Base-by-base conservation (phyloP, 2,888 invertebrate genomes). In the Timema cristinae region DNA sequence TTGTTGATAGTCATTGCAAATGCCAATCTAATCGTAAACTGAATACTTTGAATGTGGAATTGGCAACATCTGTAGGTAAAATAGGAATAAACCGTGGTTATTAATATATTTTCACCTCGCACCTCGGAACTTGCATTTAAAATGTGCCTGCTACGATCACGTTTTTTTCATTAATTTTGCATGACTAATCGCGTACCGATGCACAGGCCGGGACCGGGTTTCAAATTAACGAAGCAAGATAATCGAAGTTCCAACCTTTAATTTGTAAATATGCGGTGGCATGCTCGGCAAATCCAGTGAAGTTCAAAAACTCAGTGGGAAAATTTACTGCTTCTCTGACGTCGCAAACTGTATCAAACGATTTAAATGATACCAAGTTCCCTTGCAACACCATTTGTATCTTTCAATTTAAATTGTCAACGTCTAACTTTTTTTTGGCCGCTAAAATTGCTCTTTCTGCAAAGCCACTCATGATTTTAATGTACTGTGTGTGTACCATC, bases 391-490 rank as follows among this genome's bases (percentile, higher is more conserved):
- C 9, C 11, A 66, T 70, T 70, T 66, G 72, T 67, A 72, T 70
- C 1, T 7, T 70, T 10, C 48, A 48, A 68, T 73, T 73, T 7
- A 71, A 67, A 48, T 15, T 67, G 49, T 71, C 16, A 32, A 68
- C 54, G 63, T 71, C 54, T 5, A 50, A 52, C 16, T 71, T 73
- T 63, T 16, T 73, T 7, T n/a, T n/a, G n/a, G 70, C 67, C 5
- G 72, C 67, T 11, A 73, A 52, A 47, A 71, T 71, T 32, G 71
- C 52, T 50, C 67, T 70, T 68, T 32, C 52, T 48, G 54, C 63
- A n/a, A 0, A 49, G 11, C 71, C 61, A 68, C n/a, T 73, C n/a
- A 54, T 69, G 67, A 50, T 67, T 69, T 67, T 66, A 6, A 16
- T 69, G 47, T 4, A 10, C 5, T 7, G 1, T 13, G 7, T 9